Evolutionary conservation across 2,888 invertebrate species (phyloP), one percentile per base, ranked within the genome.

Genomic region (Aspidapion aeneum): DNA sequence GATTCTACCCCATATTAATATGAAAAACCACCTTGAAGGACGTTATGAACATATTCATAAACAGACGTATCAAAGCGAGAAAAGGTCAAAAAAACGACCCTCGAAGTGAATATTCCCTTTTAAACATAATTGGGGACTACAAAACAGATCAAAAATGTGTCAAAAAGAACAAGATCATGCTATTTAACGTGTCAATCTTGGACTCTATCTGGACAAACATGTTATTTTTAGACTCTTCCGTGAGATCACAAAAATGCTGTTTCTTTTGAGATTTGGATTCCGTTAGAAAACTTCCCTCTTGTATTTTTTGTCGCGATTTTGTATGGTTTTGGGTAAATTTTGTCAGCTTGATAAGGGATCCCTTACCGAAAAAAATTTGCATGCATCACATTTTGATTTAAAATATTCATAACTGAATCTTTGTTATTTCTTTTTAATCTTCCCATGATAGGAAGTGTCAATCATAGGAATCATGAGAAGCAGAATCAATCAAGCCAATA

Each of bases 61-160:
- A 21, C 51, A 60, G 58, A 62, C 21, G 57, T 55, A 49, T 48
- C 16, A 48, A 7, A 17, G 35, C 18, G 18, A 61, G 60, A 63
- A 63, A 67, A 65, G 67, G 67, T 67, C 67, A 67, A 18, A 62
- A 60, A 59, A 22, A 3, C 65, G 67, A 65, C 67, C 65, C 62
- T 60, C 21, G 55, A 58, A 75, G 73, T 75, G 66, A 72, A 74
- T 74, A 73, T 74, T 71, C 65, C 12, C 52, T 52, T 19, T 76
- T 75, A 74, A 66, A 69, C 70, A 74, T 75, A 77, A 77, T 77
- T 75, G 75, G 74, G 75, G 72, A 74, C 70, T 69, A 77, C 73
- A 76, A 76, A 75, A 75, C 74, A 70, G 70, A 72, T 77, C 77
- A 77, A 69, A 77, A 72, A 74, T 72, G 65, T 76, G 77, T 75